phyloP scores from a whole-genome alignment of 2,888 invertebrate species.

The Sympetrum striolatum region DNA sequence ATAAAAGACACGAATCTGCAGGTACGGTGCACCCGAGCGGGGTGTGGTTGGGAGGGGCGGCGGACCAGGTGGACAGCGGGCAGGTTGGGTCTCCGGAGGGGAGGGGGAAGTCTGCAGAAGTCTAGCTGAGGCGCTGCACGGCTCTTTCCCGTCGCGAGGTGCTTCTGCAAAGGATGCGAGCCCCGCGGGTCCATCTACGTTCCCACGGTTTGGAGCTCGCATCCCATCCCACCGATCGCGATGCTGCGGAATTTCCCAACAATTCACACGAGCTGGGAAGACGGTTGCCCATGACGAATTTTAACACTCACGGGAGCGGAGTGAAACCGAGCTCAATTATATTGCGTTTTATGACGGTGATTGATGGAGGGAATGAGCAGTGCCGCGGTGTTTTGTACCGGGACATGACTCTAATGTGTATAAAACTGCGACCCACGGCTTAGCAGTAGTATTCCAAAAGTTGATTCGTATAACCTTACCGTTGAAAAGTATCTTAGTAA shows the following conservation, averaged over 20 bases:
- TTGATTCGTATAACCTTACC: no score
- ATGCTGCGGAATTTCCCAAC: background rate
- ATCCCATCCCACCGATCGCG: background rate
- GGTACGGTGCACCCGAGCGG: background rate
- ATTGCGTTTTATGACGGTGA: no score
- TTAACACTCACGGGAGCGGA: no score
- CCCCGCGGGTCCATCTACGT: background rate
- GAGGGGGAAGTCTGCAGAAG: background rate
- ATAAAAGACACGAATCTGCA: background rate
- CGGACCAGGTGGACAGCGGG: background rate
- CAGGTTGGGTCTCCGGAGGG: constrained; percentile 17
- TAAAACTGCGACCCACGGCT: no score
- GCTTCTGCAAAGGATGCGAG: background rate
- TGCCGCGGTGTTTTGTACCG: no score
- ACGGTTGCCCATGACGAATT: no score
- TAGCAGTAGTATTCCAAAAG: no score
- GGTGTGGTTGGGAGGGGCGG: background rate
- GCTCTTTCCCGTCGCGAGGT: background rate
- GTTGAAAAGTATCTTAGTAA: no score
- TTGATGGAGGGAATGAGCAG: no score
- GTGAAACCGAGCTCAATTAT: no score
- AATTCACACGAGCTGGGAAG: no score
- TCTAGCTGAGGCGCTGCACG: background rate
- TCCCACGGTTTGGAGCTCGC: constrained; percentile 10
- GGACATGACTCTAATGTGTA: no score